These are phyloP conservation scores for Garrulus glandarius DNA, from an alignment of 2,797 vertebrate species.

Conservation along the genomic window DNA sequence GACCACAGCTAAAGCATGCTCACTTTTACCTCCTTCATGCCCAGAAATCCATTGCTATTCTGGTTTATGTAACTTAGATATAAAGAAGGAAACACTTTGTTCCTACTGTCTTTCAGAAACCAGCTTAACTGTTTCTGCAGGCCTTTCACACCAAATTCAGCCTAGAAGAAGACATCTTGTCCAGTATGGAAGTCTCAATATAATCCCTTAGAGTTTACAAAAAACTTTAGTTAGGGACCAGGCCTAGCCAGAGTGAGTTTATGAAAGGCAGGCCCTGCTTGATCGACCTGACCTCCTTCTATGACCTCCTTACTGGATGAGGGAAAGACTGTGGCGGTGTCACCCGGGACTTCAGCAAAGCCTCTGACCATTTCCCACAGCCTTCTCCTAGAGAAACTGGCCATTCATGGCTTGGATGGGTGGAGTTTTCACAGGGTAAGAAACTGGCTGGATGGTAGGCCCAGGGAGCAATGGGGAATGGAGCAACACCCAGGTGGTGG, in stretches of 20 bases:
- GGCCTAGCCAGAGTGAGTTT: background rate
- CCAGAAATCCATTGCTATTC: no score
- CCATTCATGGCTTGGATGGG: background rate
- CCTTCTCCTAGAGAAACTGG: background rate
- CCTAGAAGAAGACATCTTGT: background rate
- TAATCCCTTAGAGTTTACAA: background rate
- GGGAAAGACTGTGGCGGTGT: background rate
- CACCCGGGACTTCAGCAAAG: background rate
- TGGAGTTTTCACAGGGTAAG: background rate
- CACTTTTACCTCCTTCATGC: background rate
- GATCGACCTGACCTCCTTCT: background rate
- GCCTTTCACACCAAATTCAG: background rate
- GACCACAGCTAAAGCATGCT: background rate
- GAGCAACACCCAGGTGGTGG: background rate
- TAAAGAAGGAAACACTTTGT: background rate
- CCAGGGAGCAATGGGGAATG: background rate
- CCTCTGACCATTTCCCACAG: background rate
- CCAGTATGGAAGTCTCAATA: background rate
- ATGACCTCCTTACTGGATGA: background rate
- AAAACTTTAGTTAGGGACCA: background rate
- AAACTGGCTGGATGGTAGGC: rapidly evolving
- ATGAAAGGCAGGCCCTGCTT: background rate
- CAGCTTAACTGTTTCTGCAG: background rate
- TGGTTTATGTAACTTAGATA: background rate
- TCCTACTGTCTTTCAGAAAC: background rate